Conservation (phyloP, 2,113 vertebrate genomes). For the Neomonachus schauinslandi region DNA sequence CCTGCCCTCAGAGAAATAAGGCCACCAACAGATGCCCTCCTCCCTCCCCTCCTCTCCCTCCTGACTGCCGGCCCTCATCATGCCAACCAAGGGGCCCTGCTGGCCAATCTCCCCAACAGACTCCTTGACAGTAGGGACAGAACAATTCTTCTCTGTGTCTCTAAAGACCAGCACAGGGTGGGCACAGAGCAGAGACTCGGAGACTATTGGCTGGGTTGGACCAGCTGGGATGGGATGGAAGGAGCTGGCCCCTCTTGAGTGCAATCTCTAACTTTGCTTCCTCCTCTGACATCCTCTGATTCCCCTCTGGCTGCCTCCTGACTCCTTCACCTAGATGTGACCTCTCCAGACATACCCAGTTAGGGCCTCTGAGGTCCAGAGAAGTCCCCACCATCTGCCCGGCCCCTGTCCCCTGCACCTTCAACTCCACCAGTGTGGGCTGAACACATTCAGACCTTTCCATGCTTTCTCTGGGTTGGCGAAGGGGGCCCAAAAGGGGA, state of each 20-base stretch:
- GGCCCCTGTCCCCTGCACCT: background rate
- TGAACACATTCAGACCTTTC: background rate
- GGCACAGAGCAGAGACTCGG: background rate
- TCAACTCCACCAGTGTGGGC: background rate
- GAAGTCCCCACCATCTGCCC: no score
- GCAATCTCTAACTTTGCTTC: background rate
- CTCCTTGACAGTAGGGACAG: background rate
- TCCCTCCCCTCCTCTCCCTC: background rate
- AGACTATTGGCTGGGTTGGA: fast-evolving
- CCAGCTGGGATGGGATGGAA: no score
- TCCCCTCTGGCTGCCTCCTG: background rate
- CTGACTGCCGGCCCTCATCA: background rate
- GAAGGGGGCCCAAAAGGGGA: background rate
- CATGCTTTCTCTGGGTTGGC: background rate
- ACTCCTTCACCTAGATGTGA: background rate
- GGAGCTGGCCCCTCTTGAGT: no score
- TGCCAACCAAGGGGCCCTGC: background rate
- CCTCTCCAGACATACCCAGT: background rate
- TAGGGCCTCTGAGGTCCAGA: background rate
- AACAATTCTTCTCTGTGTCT: background rate
- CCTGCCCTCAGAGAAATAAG: background rate
- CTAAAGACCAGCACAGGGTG: background rate
- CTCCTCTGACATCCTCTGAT: background rate
- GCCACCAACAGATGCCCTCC: background rate
- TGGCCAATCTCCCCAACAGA: background rate